These are phyloP conservation scores for Sciaenops ocellatus DNA, from an alignment of 2,797 vertebrate species.

Conservation along the genomic window DNA sequence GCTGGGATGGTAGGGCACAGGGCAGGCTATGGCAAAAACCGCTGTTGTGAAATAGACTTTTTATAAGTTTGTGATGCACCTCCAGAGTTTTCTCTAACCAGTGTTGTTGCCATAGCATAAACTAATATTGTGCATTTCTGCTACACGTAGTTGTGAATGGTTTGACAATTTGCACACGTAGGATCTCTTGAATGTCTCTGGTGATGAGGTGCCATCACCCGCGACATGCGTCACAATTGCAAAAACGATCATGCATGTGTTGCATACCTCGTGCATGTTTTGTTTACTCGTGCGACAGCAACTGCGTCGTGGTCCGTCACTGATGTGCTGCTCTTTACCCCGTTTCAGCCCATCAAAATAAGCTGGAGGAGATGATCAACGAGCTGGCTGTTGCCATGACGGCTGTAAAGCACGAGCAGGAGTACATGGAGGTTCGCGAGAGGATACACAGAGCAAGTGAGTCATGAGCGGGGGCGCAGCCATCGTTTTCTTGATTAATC, in stretches of 20 bases:
- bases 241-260: constrained; percentile 34
- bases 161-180: constrained; percentile 57
- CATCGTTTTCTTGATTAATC: no score
- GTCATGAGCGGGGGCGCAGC: constrained; percentile 53
- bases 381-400: constrained; percentile 98
- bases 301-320: accelerated
- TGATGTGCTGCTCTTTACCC: neutral
- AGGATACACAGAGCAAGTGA: constrained; percentile 98
- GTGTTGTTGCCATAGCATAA: constrained; percentile 60
- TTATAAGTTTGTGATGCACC: constrained; percentile 64
- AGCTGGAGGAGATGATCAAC: constrained; percentile 99
- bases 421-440: constrained; percentile 99
- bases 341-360: constrained; percentile 96
- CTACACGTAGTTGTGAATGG: constrained; percentile 42
- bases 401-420: constrained; percentile 98
- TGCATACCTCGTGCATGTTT: constrained; percentile 55
- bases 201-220: constrained; percentile 26
- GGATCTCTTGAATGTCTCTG: constrained; percentile 12
- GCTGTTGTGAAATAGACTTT: constrained; percentile 36
- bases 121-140: constrained; percentile 59
- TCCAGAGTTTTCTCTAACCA: constrained; percentile 70
- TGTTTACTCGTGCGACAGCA: neutral
- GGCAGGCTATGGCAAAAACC: constrained; percentile 40
- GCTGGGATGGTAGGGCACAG: constrained; percentile 88
- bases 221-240: constrained; percentile 21